These are phyloP conservation scores for Enhydra lutris DNA, from an alignment of 2,113 vertebrate genomes.

Conservation along the genomic window DNA sequence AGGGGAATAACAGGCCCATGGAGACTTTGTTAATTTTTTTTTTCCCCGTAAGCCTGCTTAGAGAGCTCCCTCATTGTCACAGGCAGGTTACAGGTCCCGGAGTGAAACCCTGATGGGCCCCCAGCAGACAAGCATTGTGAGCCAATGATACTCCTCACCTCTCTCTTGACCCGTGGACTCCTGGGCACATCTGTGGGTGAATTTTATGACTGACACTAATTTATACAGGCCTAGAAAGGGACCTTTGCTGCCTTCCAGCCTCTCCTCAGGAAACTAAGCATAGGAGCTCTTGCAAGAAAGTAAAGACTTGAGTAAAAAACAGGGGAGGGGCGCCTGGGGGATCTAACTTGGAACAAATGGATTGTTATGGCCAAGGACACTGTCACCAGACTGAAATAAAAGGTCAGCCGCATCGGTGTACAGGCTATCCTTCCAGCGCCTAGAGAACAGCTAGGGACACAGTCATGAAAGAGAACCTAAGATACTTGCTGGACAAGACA, in stretches of 20 bases:
- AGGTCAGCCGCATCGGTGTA: not conserved
- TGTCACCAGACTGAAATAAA: conserved; percentile 30
- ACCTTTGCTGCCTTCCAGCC: not conserved
- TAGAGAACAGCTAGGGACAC: not conserved
- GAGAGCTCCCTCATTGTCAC: not conserved
- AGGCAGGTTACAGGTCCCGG: not conserved
- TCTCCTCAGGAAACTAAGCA: not conserved
- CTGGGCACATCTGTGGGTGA: not conserved
- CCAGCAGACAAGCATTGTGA: not conserved
- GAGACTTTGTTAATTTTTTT: conserved; percentile 16
- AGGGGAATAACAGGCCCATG: not conserved
- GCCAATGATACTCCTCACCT: conserved; percentile 7
- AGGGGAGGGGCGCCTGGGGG: not conserved
- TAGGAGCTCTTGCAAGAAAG: not conserved
- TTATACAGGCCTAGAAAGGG: not conserved
- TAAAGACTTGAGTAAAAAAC: not conserved
- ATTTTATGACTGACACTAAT: conserved; percentile 50
- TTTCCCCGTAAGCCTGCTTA: not conserved
- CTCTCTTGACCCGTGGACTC: conserved; percentile 2
- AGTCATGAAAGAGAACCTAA: not conserved
- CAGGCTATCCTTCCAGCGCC: not conserved
- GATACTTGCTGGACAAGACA: not conserved
- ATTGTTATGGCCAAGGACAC: not conserved
- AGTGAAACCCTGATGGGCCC: not conserved
- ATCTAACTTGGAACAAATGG: not conserved